These are phyloP conservation scores for Phrixothrix hirtus DNA, from an alignment of 2,888 invertebrate species.

Conservation along the genomic window DNA sequence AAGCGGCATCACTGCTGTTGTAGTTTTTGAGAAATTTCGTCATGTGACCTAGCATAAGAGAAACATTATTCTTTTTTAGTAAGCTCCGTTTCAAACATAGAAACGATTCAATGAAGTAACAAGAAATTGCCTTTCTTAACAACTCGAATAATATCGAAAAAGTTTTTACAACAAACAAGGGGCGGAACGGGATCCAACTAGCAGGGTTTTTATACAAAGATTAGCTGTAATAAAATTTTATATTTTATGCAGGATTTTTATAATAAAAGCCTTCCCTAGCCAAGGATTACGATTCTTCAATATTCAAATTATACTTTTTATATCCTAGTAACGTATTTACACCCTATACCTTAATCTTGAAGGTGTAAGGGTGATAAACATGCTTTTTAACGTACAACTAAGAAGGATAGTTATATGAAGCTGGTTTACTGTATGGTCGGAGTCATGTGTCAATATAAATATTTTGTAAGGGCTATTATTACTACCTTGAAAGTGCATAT, in stretches of 20 bases:
- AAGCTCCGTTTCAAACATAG: slow-evolving; percentile 6
- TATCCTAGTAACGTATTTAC: slow-evolving; percentile 26
- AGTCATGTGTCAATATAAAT: slow-evolving; percentile 56
- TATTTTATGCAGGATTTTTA: slow-evolving; percentile 30
- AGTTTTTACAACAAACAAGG: slow-evolving; percentile 21
- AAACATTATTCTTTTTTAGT: no score
- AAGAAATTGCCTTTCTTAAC: slow-evolving; percentile 10
- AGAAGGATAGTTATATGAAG: slow-evolving; percentile 18
- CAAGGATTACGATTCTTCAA: slow-evolving; percentile 31
- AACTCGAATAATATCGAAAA: slow-evolving; percentile 18
- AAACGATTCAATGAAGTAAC: slow-evolving; percentile 4
- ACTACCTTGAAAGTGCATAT: slow-evolving; percentile 46
- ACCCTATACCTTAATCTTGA: slow-evolving; percentile 19
- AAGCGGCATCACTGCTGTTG: no score
- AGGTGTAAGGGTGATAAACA: slow-evolving; percentile 11
- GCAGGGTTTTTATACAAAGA: slow-evolving; percentile 21
- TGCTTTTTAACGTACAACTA: slow-evolving; percentile 1
- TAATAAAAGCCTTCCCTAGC: slow-evolving; percentile 20
- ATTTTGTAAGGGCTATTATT: slow-evolving; percentile 52
- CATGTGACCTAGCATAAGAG: no score
- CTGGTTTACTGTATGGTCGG: slow-evolving; percentile 43
- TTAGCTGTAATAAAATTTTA: slow-evolving; percentile 31
- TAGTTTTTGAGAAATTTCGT: no score
- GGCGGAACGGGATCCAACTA: slow-evolving; percentile 14
- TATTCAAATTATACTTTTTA: slow-evolving; percentile 30